A percentile compares a stretch with the other conserved stretches of the same genome.
These are phyloP conservation scores for Lamellibrachia luymesi DNA, from an alignment of 1,140 invertebrate species.

Conservation along the genomic window DNA sequence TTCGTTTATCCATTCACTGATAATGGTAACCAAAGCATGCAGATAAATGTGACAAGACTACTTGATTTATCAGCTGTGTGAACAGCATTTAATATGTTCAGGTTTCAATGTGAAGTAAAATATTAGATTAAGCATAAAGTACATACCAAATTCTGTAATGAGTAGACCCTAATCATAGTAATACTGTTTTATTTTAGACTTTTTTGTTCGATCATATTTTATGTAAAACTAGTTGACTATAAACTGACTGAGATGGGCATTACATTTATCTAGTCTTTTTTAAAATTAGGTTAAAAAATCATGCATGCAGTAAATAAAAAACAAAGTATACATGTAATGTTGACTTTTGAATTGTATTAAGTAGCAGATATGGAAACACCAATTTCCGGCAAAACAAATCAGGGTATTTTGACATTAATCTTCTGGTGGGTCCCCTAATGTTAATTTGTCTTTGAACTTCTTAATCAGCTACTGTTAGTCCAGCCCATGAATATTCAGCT, in stretches of 20 bases:
- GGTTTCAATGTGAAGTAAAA: not conserved
- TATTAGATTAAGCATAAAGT: too few relatives aligned
- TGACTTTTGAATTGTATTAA: too few relatives aligned
- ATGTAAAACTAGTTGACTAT: not conserved
- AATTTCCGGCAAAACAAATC: too few relatives aligned
- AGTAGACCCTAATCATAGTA: not conserved
- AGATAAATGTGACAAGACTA: too few relatives aligned
- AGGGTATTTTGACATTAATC: not conserved
- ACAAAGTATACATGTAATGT: too few relatives aligned
- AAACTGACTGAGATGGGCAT: too few relatives aligned
- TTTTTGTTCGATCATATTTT: not conserved
- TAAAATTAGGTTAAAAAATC: not conserved
- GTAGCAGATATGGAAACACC: too few relatives aligned
- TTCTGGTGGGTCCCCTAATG: not conserved
- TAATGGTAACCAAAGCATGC: too few relatives aligned
- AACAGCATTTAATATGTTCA: not conserved
- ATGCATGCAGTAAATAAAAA: not conserved
- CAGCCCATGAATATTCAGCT: not conserved
- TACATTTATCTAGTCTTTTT: too few relatives aligned
- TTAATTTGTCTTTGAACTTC: not conserved
- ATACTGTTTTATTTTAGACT: not conserved
- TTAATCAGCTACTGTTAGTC: not conserved
- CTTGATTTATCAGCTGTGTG: not conserved
- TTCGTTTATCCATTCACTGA: too few relatives aligned
- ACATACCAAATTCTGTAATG: not conserved